Evolutionary conservation across 2,888 invertebrate species (phyloP), one percentile per base, ranked within the genome.

Genomic region (Notodromas monacha): DNA sequence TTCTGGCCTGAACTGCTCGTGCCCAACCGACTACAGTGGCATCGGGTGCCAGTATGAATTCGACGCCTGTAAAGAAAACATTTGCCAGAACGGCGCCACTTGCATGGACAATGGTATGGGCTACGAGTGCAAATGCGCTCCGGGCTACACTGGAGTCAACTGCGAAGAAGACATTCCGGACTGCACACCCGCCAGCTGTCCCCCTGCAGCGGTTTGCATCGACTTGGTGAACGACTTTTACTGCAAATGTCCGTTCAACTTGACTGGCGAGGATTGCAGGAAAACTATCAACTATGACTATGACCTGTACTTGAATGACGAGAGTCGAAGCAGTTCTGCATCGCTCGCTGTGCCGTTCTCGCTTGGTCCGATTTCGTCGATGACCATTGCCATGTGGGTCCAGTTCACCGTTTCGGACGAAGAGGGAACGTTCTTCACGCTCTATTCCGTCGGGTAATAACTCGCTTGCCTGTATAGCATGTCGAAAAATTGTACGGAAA

Each of bases 261-360:
- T 79, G 42, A 89, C 86, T 13, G 92, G 92, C 30, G 79, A 81
- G 45, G 77, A 81, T 44, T 92, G 92, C 44, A 62, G 81, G 45
- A 89, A 89, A 59, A 68, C 76, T n/a, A 74, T 89, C 40, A 81
- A 81, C 52, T 76, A 81, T n/a, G 81, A 89, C 50, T 92, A 89
- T 48, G 89, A 92, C 46, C 55, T 92, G 6, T 77, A 76, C 61
- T 84, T 92, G 51, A 74, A 77, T 42, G 81, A 86, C 46, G 49
- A 52, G 30, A 65, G 73, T 28, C 57, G 69, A 10, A 65, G 79
- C 10, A 77, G 81, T 35, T 76, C 74, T 40, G 89, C 86, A 3
- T 70, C 79, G 14, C 69, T 86, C 51, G 65, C 77, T 10, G 72
- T 86, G 42, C 86, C 86, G 31, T 81, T 89, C 53, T 65, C 66